Conservation (phyloP, 2,888 invertebrate genomes). For the Nesidiocoris tenuis region DNA sequence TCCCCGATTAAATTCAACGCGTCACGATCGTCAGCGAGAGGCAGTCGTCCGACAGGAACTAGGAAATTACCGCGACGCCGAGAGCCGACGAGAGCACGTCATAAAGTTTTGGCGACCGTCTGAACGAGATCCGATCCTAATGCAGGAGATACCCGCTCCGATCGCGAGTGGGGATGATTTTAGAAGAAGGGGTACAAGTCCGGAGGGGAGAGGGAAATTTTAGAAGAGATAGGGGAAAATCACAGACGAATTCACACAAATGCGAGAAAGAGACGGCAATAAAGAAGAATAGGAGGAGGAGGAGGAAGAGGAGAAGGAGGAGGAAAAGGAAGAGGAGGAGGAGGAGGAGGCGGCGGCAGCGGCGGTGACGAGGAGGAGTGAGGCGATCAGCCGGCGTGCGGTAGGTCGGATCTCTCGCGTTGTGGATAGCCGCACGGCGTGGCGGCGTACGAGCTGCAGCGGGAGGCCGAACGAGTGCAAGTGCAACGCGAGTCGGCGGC, state of each 20-base stretch:
- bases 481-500: neutral
- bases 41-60: neutral
- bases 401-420: neutral
- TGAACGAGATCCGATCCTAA: neutral
- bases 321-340: neutral
- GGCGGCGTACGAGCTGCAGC: neutral
- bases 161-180: neutral
- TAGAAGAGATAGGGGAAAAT: neutral
- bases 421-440: neutral
- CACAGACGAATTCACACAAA: neutral
- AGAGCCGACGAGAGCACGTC: neutral
- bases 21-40: neutral
- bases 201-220: neutral
- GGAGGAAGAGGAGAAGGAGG: neutral
- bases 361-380: neutral
- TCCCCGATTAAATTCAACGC: too few relatives aligned
- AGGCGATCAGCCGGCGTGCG: neutral
- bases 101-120: neutral
- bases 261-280: neutral
- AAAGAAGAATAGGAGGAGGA: neutral
- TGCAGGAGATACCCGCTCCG: neutral
- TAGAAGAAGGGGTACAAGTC: neutral
- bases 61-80: neutral
- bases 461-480: neutral
- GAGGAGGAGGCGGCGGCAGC: neutral